phyloP scores from a whole-genome alignment of 2,797 vertebrate genomes.

The Corythornis leucogaster region DNA sequence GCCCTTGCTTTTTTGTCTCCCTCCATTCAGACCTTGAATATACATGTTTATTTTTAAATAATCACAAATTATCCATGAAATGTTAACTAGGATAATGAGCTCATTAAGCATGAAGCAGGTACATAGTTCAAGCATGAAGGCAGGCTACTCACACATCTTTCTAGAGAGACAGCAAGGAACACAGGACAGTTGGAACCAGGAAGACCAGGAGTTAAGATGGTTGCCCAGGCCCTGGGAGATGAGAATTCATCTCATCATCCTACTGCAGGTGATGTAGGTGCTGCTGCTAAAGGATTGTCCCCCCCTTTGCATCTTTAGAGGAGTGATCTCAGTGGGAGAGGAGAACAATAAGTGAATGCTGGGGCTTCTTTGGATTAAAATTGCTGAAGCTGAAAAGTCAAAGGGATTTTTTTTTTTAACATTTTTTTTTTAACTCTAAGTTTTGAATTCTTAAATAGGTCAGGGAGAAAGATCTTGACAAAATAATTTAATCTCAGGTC shows the following conservation, averaged over 20 bases:
- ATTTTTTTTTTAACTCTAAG: background rate
- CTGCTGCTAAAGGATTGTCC: background rate
- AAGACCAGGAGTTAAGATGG: background rate
- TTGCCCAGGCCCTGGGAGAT: background rate
- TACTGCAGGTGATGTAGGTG: fast-evolving
- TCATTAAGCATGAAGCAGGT: slow-evolving; percentile 9
- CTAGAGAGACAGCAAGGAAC: background rate
- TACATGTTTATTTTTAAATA: slow-evolving; percentile 65
- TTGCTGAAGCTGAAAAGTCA: background rate
- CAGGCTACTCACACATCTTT: background rate
- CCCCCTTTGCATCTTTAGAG: background rate
- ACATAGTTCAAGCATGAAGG: background rate
- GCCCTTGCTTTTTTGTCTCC: slow-evolving; percentile 16
- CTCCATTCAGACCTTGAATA: slow-evolving; percentile 34
- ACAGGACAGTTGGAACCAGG: fast-evolving
- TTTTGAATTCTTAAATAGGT: background rate
- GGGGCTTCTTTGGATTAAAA: background rate
- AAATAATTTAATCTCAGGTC: background rate
- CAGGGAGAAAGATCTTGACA: background rate
- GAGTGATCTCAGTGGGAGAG: background rate
- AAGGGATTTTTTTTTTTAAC: background rate
- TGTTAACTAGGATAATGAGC: slow-evolving; percentile 59
- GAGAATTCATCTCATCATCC: background rate
- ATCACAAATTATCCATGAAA: slow-evolving; percentile 48
- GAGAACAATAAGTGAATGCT: fast-evolving